phyloP scores from a whole-genome alignment of 2,888 invertebrate species.

The Molanna angustata region DNA sequence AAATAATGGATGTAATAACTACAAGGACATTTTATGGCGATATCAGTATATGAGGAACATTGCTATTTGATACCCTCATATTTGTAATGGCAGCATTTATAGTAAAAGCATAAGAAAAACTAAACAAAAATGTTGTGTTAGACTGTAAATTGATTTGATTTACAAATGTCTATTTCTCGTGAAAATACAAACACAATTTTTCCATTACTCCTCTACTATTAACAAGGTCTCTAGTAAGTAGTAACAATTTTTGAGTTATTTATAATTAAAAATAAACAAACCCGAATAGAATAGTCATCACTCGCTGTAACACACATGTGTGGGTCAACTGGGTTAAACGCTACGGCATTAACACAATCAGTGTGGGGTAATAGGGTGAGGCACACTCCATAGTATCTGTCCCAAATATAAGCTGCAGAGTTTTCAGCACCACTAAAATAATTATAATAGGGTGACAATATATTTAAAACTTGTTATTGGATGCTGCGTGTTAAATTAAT shows the following conservation, averaged over 20 bases:
- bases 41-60: no score
- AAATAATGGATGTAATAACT: no score
- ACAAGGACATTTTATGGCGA: no score
- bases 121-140: no score
- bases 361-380: conserved; percentile 71
- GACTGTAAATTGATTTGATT: no score
- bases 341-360: conserved; percentile 82
- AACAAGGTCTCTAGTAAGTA: no score
- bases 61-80: no score
- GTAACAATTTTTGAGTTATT: not conserved
- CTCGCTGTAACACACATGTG: conserved; percentile 81
- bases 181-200: not conserved
- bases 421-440: conserved; percentile 80
- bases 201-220: not conserved
- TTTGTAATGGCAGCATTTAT: no score
- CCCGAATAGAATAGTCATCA: conserved; percentile 75
- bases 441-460: conserved; percentile 2
- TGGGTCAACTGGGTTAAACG: conserved; percentile 77
- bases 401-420: conserved; percentile 80
- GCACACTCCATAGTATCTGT: conserved; percentile 77
- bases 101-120: no score
- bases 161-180: no score
- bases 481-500: no score
- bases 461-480: no score
- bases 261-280: conserved; percentile 38